Evolutionary conservation across 92 coral and sea anemone species (phyloP), one percentile per base, ranked within the genome.

Genomic region (Zoanthus sociatus): DNA sequence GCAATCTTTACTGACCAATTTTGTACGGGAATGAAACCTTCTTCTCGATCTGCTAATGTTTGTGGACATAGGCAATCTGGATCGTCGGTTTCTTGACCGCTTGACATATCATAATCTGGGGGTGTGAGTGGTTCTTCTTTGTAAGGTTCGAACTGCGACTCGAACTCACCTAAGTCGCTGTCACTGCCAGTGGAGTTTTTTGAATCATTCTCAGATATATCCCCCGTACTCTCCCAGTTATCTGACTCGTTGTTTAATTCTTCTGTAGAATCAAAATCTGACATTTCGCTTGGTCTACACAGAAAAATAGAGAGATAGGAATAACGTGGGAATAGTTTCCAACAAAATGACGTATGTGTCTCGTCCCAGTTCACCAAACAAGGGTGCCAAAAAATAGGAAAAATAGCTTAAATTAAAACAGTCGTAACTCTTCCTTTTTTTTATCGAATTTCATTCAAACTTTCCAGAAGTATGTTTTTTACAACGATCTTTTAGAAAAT

Each of bases 21-120:
- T 74, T 74, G 78, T 45, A 74, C 58, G 33, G 60, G 60, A 74
- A 46, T 46, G 17, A 74, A 74, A 74, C 78, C 78, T 42, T 74
- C 78, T 74, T 74, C 76, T 71, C 76, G 78, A 74, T 74, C 78
- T 74, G 78, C 78, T 74, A 74, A 74, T 21, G 78, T 74, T 74
- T 45, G 55, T 45, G 78, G 55, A 45, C 78, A 44, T 45, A 74
- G 13, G 60, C 78, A 13, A 74, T 45, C 76, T 74, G 60, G 33
- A 74, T 74, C 78, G 78, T 74, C 32, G 78, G 56, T 74, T 74
- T 50, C 55, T 74, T 74, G 78, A 74, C 78, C 60, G 61, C 78
- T 74, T 42, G 78, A 74, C 78, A 74, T 74, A 50, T 74, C 78
- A 21, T 74, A 74, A 74, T 50, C 78, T 46, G 78, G 78, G 47